Percentiles rank a stretch among this genome's conserved stretches.
These are phyloP conservation scores for Abscondita cerata DNA, from an alignment of 2,888 invertebrate species.

Conservation along the genomic window DNA sequence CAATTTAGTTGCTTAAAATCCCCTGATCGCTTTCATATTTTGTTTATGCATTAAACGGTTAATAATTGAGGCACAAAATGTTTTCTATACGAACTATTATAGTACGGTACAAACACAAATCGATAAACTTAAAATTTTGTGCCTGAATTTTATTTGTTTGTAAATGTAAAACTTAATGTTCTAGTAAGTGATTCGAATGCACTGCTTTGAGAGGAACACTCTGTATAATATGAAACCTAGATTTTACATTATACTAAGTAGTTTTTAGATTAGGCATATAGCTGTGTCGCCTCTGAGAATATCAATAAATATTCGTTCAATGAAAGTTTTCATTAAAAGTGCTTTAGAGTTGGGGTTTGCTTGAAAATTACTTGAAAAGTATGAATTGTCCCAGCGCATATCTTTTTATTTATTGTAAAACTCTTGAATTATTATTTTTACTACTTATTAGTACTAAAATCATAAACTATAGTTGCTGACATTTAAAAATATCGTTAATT, in stretches of 20 bases:
- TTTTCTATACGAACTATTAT: not conserved
- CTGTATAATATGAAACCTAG: slow-evolving; percentile 27
- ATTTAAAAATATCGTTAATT: too few species aligned
- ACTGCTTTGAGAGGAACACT: slow-evolving; percentile 28
- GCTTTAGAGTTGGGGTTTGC: too few species aligned
- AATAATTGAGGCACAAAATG: not conserved
- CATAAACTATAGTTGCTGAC: too few species aligned
- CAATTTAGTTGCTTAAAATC: not conserved
- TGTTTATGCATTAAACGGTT: not conserved
- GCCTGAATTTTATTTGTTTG: not conserved
- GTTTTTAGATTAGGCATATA: slow-evolving; percentile 19
- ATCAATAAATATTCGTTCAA: slow-evolving; percentile 19
- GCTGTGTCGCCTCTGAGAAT: slow-evolving; percentile 24
- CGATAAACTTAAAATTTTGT: not conserved
- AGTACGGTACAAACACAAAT: not conserved
- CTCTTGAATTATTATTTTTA: too few species aligned
- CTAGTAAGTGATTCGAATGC: slow-evolving; percentile 15
- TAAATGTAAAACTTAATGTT: slow-evolving; percentile 4
- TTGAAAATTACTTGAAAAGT: too few species aligned
- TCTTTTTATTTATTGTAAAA: too few species aligned
- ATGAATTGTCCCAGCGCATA: too few species aligned
- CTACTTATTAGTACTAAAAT: too few species aligned
- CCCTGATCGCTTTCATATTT: not conserved
- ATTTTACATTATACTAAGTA: slow-evolving; percentile 30
- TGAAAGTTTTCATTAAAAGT: too few species aligned